Conservation (phyloP, 2,797 vertebrate species). For the Carapus acus region DNA sequence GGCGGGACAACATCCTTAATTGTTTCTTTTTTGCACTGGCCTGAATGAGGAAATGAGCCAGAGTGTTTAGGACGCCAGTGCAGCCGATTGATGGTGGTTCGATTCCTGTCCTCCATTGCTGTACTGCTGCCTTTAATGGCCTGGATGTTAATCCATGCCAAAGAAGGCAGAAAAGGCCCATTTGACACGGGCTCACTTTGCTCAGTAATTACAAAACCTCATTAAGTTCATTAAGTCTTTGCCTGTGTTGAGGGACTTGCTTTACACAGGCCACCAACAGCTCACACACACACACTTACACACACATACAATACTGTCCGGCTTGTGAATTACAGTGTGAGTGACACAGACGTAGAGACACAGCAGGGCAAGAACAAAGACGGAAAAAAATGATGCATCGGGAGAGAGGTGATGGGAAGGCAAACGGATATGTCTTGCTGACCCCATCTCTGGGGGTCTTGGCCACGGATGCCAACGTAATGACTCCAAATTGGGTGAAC, state of each 20-base stretch:
- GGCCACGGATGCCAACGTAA: conserved; percentile 18
- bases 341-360: too few relatives aligned
- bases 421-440: not conserved
- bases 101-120: conserved; percentile 39
- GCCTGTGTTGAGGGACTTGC: conserved; percentile 65
- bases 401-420: too few relatives aligned
- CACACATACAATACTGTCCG: conserved; percentile 6
- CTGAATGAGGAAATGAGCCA: conserved; percentile 30
- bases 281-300: conserved; percentile 13
- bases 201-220: conserved; percentile 72
- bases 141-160: conserved; percentile 64
- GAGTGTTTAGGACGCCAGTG: conserved; percentile 36
- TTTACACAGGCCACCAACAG: conserved; percentile 60
- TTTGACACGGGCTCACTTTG: conserved; percentile 69
- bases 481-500: conserved; percentile 5
- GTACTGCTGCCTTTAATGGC: conserved; percentile 60
- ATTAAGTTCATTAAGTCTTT: conserved; percentile 74
- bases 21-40: too few relatives aligned
- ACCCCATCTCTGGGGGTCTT: conserved; percentile 5
- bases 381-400: too few relatives aligned
- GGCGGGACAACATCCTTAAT: too few relatives aligned
- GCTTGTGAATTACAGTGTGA: conserved; percentile 2
- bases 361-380: too few relatives aligned
- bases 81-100: conserved; percentile 50
- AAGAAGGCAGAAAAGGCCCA: conserved; percentile 61